phyloP scores from a whole-genome alignment of 2,797 vertebrate species.

The Podargus strigoides region DNA sequence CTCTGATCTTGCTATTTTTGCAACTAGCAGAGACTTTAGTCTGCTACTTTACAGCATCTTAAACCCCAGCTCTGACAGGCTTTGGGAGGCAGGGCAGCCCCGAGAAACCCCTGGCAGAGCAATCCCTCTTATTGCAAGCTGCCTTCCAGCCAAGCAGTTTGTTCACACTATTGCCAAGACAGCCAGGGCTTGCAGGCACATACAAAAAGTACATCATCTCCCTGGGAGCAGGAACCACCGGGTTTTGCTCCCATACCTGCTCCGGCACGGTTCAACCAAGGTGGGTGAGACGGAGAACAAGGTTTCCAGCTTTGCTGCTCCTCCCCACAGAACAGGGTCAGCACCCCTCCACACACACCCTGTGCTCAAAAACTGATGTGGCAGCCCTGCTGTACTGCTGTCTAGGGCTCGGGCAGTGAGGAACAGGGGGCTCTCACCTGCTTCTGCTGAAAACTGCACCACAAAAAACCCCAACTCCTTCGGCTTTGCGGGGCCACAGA shows the following conservation, averaged over 20 bases:
- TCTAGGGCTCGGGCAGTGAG: background rate
- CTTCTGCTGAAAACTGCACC: background rate
- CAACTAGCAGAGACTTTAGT: slow-evolving; percentile 24
- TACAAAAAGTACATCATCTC: too few relatives aligned
- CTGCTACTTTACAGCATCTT: slow-evolving; percentile 9
- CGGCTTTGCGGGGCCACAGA: background rate
- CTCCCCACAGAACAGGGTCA: background rate
- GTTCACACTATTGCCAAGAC: background rate
- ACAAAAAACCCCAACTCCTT: fast-evolving
- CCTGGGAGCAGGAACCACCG: background rate
- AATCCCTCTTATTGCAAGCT: background rate
- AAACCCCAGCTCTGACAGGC: background rate
- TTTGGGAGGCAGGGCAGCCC: background rate
- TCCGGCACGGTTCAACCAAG: background rate
- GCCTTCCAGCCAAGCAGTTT: background rate
- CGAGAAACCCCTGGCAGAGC: background rate
- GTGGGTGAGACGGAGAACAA: background rate
- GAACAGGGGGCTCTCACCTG: background rate
- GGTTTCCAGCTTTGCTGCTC: background rate
- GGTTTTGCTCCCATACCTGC: background rate
- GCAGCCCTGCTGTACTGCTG: background rate
- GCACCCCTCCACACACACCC: background rate
- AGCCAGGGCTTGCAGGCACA: fast-evolving
- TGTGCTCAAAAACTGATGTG: background rate
- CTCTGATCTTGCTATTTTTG: slow-evolving; percentile 47